phyloP scores from a whole-genome alignment of 2,113 vertebrate genomes.

The Bos javanicus region DNA sequence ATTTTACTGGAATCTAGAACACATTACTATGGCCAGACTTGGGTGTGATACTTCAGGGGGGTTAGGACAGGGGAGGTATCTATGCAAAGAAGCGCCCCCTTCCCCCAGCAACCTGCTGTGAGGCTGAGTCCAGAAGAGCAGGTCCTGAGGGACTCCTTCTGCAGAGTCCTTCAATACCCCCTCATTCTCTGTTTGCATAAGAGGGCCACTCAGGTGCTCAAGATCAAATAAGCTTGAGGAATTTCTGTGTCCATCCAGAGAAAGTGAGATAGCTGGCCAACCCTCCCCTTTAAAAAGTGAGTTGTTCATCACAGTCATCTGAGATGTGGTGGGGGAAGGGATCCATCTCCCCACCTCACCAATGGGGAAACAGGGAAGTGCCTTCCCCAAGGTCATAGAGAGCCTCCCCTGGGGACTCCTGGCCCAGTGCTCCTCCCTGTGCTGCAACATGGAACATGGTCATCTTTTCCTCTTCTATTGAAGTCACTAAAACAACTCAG shows the following conservation, averaged over 20 bases:
- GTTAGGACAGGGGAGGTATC: accelerated
- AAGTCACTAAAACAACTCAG: neutral
- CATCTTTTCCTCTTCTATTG: neutral
- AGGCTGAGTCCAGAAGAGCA: neutral
- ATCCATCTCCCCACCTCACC: neutral
- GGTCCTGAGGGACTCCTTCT: neutral
- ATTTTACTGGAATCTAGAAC: neutral
- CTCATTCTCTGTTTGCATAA: neutral
- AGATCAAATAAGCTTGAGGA: neutral
- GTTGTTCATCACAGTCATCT: accelerated
- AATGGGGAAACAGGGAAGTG: neutral
- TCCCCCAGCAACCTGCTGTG: neutral
- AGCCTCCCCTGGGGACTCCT: accelerated
- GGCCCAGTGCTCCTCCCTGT: accelerated
- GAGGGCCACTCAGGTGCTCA: neutral
- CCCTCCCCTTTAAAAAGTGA: neutral
- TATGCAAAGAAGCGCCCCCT: neutral
- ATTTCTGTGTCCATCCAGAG: neutral
- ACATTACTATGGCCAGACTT: neutral
- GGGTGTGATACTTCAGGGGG: neutral
- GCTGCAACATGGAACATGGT: accelerated
- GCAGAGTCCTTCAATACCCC: neutral
- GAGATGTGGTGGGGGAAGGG: neutral
- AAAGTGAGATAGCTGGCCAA: neutral
- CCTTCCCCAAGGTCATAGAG: neutral